Evolutionary conservation across 2,113 vertebrate species (phyloP).

Genomic region (Cavia porcellus): DNA sequence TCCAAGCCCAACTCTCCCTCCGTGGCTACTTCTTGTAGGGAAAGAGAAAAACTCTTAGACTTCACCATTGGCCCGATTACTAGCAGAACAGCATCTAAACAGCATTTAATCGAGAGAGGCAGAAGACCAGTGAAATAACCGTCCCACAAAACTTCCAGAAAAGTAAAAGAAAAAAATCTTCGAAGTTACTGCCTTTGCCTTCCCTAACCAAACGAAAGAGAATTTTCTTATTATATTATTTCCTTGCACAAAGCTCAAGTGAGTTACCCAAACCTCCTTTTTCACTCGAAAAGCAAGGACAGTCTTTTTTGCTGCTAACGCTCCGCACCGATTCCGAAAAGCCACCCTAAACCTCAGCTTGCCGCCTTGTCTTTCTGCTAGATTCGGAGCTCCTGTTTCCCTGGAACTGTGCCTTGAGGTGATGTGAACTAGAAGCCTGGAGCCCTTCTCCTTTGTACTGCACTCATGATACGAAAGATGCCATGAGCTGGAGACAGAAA

Average conservation of each 20-base stretch:
- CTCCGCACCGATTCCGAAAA: neutral
- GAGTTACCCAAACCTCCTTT: neutral
- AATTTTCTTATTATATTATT: neutral
- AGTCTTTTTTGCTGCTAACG: neutral
- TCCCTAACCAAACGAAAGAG: neutral
- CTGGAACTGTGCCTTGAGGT: neutral
- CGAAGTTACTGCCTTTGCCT: neutral
- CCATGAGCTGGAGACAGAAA: neutral
- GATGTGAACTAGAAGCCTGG: neutral
- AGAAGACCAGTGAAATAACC: constrained; percentile 20
- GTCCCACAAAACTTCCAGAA: constrained; percentile 21
- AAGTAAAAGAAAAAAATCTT: neutral
- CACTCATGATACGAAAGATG: neutral
- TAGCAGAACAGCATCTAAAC: neutral
- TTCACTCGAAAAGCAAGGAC: constrained; percentile 26
- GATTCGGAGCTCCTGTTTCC: neutral
- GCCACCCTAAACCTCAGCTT: neutral
- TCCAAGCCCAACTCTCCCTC: neutral
- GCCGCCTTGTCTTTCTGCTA: neutral
- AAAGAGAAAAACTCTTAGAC: neutral
- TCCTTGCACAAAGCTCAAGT: constrained; percentile 41
- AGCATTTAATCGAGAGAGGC: constrained; percentile 33
- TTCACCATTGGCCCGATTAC: neutral
- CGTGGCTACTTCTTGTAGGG: neutral
- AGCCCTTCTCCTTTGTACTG: neutral